Evolutionary conservation across 2,888 invertebrate species (phyloP).

Genomic region (Clusia tigrina): DNA sequence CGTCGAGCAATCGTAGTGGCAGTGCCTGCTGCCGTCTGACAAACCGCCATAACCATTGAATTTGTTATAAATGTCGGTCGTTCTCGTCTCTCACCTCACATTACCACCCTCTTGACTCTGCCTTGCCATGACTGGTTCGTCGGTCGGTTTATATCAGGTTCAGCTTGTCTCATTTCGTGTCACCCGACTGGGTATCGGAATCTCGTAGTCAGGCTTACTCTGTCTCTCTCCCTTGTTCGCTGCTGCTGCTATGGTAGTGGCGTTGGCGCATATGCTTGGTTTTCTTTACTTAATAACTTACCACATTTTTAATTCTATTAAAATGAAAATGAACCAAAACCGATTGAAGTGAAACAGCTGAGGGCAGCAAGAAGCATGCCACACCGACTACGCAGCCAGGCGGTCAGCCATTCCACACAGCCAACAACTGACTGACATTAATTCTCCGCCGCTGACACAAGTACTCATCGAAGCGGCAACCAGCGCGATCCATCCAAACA

Average conservation of each 20-base stretch:
- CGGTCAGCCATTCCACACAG: background rate
- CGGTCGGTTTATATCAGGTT: background rate
- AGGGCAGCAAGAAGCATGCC: slow-evolving; percentile 19
- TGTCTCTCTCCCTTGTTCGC: slow-evolving; percentile 25
- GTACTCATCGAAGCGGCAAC: slow-evolving; percentile 19
- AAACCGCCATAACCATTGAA: background rate
- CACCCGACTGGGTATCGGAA: too few relatives aligned
- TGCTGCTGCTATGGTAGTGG: background rate
- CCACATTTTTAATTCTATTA: slow-evolving; percentile 55
- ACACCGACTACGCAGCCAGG: slow-evolving; percentile 18
- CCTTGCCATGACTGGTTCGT: background rate
- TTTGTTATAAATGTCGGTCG: slow-evolving; percentile 3
- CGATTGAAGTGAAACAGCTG: slow-evolving; percentile 47
- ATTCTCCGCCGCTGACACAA: slow-evolving; percentile 34
- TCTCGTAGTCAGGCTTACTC: too few relatives aligned
- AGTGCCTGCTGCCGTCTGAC: background rate
- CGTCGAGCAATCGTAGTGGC: background rate
- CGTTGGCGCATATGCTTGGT: slow-evolving; percentile 18
- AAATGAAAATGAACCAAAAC: slow-evolving; percentile 55
- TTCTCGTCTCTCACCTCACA: background rate
- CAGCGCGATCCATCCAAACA: slow-evolving; percentile 14
- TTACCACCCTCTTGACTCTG: background rate
- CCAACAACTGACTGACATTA: slow-evolving; percentile 30
- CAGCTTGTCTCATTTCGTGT: background rate
- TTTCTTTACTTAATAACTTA: slow-evolving; percentile 50